These are phyloP conservation scores for Drosophila kikkawai DNA, from an alignment of 1,140 invertebrate genomes.

Conservation along the genomic window DNA sequence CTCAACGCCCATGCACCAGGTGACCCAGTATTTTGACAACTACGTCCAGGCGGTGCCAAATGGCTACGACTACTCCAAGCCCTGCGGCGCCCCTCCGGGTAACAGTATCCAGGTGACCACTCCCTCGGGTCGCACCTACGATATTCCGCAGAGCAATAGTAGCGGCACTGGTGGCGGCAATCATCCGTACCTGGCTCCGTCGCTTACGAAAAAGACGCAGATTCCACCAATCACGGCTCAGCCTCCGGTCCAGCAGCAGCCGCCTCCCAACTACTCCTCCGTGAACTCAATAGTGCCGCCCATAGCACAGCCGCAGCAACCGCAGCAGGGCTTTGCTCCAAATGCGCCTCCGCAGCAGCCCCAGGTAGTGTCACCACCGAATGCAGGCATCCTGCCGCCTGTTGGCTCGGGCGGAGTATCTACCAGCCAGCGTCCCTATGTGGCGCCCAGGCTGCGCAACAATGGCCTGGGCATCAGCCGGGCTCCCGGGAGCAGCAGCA, in stretches of 20 bases:
- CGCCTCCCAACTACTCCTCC: constrained; percentile 60
- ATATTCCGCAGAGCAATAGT: constrained; percentile 77
- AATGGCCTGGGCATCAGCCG: constrained; percentile 70
- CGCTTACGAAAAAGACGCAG: constrained; percentile 62
- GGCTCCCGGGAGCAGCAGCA: constrained; percentile 29
- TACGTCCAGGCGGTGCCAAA: constrained; percentile 72
- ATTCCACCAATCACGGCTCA: constrained; percentile 40
- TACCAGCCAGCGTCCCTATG: constrained; percentile 79
- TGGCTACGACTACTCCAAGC: constrained; percentile 76
- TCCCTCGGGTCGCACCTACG: constrained; percentile 74
- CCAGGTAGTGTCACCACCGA: constrained; percentile 13
- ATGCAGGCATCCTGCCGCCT: constrained; percentile 21
- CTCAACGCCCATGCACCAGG: constrained; percentile 73
- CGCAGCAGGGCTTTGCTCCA: constrained; percentile 9
- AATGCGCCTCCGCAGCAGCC: constrained; percentile 27
- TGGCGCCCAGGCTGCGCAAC: constrained; percentile 76
- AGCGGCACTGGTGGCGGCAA: constrained; percentile 69
- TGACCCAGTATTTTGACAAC: constrained; percentile 76
- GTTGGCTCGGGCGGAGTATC: constrained; percentile 35
- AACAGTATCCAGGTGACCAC: constrained; percentile 76
- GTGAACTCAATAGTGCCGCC: constrained; percentile 78
- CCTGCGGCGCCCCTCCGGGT: constrained; percentile 40
- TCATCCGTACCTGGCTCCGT: constrained; percentile 74
- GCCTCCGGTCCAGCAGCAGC: constrained; percentile 35
- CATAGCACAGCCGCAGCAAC: constrained; percentile 38